phyloP scores from a whole-genome alignment of 2,797 vertebrate genomes.

The Novumbra hubbsi region DNA sequence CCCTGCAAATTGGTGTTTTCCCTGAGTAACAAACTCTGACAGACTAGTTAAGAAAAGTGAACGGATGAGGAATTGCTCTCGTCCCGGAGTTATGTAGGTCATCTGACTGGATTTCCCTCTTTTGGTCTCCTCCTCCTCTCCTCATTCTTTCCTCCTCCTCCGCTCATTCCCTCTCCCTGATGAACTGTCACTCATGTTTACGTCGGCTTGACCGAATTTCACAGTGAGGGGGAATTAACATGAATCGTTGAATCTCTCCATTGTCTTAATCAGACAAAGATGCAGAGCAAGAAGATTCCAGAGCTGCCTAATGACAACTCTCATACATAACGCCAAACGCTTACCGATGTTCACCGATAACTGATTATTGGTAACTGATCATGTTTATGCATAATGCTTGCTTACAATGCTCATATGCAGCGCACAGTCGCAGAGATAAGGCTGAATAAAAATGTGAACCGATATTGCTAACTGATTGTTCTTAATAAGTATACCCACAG shows the following conservation, averaged over 20 bases:
- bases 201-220: conserved; percentile 23
- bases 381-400: background rate
- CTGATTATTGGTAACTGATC: background rate
- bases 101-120: background rate
- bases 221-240: background rate
- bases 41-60: conserved; percentile 6
- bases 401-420: background rate
- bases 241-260: background rate
- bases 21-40: background rate
- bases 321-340: background rate
- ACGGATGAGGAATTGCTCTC: background rate
- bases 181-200: conserved; percentile 30
- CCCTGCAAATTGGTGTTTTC: conserved; percentile 11
- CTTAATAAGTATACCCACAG: background rate
- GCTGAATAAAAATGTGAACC: background rate
- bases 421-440: background rate
- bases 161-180: background rate
- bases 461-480: background rate
- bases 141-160: background rate
- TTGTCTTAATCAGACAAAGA: conserved; percentile 1
- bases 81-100: conserved; percentile 17
- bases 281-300: background rate
- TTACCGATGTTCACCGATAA: background rate
- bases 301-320: background rate
- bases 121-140: background rate